Conservation (phyloP, 1,140 invertebrate genomes). For the Probaryconus sp. region DNA sequence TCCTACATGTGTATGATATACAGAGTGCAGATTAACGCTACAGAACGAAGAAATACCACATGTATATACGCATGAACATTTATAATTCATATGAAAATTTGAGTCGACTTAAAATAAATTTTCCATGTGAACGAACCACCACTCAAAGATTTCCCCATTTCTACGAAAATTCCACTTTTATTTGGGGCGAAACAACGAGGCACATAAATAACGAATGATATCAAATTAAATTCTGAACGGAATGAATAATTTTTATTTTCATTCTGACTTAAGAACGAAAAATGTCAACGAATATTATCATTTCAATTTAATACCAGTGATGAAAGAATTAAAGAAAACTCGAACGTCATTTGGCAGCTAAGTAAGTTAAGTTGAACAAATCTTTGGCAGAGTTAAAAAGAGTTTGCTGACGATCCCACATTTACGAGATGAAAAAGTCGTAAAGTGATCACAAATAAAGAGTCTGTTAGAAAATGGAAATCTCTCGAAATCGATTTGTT, state of each 20-base stretch:
- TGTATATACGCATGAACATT: slow-evolving; percentile 11
- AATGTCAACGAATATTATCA: too few species aligned
- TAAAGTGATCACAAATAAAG: slow-evolving; percentile 42
- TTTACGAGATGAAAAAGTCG: slow-evolving; percentile 36
- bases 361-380: slow-evolving; percentile 35
- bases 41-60: slow-evolving; percentile 24
- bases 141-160: too few species aligned
- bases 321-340: slow-evolving; percentile 11
- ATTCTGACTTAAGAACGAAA: too few species aligned
- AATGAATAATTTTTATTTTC: too few species aligned
- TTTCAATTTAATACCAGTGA: slow-evolving; percentile 36
- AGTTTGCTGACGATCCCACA: slow-evolving; percentile 28
- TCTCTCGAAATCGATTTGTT: slow-evolving; percentile 31
- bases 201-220: too few species aligned
- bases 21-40: slow-evolving; percentile 22
- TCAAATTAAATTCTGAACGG: too few species aligned
- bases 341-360: slow-evolving; percentile 36
- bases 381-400: slow-evolving; percentile 32
- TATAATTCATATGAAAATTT: slow-evolving; percentile 20
- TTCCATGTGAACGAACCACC: not conserved
- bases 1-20: slow-evolving; percentile 42
- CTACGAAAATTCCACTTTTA: too few species aligned
- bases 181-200: too few species aligned
- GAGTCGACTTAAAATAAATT: slow-evolving; percentile 5
- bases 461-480: slow-evolving; percentile 15